Conservation (phyloP, 2,113 vertebrate genomes). For the Notarius quadriscutis region DNA sequence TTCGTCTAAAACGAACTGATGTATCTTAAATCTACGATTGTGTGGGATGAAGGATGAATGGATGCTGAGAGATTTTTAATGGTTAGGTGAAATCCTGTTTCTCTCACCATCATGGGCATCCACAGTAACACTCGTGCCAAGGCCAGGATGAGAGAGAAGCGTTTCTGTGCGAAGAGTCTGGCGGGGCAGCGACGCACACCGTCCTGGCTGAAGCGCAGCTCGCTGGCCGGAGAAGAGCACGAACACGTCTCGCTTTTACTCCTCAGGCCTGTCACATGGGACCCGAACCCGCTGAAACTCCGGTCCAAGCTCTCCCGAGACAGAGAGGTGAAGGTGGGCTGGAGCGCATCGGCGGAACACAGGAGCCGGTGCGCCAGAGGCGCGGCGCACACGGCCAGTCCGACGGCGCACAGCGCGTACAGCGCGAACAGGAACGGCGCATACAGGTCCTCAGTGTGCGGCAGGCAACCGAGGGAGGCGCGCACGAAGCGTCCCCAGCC, state of each 20-base stretch:
- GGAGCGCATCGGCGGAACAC: constrained; percentile 82
- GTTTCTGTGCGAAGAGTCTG: constrained; percentile 84
- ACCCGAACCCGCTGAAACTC: constrained; percentile 67
- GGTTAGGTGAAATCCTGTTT: not conserved
- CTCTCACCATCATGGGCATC: constrained; percentile 97
- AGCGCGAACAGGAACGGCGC: constrained; percentile 76
- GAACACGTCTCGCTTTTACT: constrained; percentile 56
- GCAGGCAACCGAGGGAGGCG: constrained; percentile 85
- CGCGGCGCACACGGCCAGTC: constrained; percentile 76
- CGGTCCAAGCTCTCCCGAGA: constrained; percentile 72
- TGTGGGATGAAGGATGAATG: not conserved
- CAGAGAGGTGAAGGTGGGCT: constrained; percentile 62
- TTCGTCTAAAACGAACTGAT: not conserved
- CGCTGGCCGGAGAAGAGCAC: constrained; percentile 51
- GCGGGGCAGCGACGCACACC: constrained; percentile 65
- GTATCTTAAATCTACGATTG: not conserved
- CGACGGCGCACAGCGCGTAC: constrained; percentile 80
- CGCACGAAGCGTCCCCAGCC: constrained; percentile 86
- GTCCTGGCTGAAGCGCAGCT: constrained; percentile 38
- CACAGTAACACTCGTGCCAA: constrained; percentile 84
- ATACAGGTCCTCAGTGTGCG: constrained; percentile 78
- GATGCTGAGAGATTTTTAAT: no score
- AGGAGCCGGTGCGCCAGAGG: constrained; percentile 84
- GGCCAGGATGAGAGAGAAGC: constrained; percentile 91
- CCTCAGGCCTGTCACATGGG: constrained; percentile 54